Evolutionary conservation across 2,113 vertebrate genomes (phyloP).

Genomic region (Pseudopipra pipra): DNA sequence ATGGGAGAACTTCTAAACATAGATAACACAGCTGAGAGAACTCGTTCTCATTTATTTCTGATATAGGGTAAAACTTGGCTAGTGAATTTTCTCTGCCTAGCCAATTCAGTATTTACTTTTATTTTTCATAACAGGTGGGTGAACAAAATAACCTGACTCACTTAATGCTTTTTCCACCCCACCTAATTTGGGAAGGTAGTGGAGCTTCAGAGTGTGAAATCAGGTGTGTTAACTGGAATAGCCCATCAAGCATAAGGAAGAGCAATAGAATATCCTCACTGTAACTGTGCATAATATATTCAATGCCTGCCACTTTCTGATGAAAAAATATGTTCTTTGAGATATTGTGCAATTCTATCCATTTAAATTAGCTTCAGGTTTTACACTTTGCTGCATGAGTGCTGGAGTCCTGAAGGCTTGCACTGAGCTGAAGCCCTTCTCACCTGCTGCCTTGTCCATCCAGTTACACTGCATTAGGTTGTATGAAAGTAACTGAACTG

Average conservation of each 20-base stretch:
- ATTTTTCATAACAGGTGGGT: constrained; percentile 1
- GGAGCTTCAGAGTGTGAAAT: neutral
- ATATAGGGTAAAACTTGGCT: neutral
- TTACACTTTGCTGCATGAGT: neutral
- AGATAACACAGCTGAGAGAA: neutral
- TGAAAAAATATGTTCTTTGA: neutral
- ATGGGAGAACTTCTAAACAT: neutral
- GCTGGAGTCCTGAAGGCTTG: neutral
- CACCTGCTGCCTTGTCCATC: neutral
- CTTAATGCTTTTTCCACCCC: neutral
- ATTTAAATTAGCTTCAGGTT: constrained; percentile 11
- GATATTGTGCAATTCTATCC: neutral
- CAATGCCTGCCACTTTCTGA: neutral
- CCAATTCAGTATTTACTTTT: neutral
- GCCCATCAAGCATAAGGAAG: neutral
- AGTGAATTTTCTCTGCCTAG: neutral
- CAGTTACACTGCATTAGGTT: neutral
- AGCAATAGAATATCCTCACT: neutral
- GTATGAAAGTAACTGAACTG: neutral
- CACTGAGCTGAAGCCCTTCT: neutral
- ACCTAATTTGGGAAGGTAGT: neutral
- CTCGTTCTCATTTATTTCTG: neutral
- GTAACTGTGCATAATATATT: neutral
- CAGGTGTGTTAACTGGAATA: neutral
- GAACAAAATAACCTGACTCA: constrained; percentile 1